phyloP scores from a whole-genome alignment of 2,797 vertebrate genomes.

The Myoxocephalus aenaeus region DNA sequence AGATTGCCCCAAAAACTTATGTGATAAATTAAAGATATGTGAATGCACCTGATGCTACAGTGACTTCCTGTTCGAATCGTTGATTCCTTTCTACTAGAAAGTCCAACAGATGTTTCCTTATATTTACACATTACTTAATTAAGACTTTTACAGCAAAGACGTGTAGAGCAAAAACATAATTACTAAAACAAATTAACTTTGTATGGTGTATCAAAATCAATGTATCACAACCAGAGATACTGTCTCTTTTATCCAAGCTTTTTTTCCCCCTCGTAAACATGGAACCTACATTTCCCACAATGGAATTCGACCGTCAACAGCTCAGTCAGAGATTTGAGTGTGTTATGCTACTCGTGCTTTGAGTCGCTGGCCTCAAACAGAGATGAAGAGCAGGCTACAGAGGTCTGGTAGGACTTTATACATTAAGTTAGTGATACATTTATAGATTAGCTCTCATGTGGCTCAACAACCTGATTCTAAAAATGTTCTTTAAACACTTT shows the following conservation, averaged over 20 bases:
- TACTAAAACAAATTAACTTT: not conserved
- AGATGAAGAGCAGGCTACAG: not conserved
- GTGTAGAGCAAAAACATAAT: not conserved
- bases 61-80: not conserved
- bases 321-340: not conserved
- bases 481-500: conserved; percentile 14
- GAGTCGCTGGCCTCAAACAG: not conserved
- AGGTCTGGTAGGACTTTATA: not conserved
- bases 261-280: not conserved
- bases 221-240: not conserved
- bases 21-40: no score
- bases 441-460: not conserved
- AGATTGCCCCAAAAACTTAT: not conserved
- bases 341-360: not conserved
- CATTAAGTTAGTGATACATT: no score
- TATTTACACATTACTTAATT: not conserved
- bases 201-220: not conserved
- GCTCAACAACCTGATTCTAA: conserved; percentile 3
- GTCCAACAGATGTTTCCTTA: not conserved
- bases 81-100: not conserved
- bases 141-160: not conserved
- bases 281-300: not conserved
- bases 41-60: not conserved
- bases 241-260: not conserved
- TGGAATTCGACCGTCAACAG: not conserved